Base-by-base conservation (phyloP, 2,888 invertebrate genomes). In the Tenthredo notha region DNA sequence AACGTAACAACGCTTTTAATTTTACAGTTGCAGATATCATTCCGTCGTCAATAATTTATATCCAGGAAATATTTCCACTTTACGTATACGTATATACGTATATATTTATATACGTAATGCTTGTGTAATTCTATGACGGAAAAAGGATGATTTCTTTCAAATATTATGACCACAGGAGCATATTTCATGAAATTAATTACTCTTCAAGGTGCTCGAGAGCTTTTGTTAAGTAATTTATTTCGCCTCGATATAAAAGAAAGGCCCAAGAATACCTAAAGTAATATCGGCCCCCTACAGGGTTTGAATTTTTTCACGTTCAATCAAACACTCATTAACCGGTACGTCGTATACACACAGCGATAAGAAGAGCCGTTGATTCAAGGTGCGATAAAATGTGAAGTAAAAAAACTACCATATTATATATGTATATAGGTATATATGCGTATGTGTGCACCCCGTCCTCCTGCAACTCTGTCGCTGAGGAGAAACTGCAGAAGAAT, bases 1-100 rank as follows among this genome's bases (percentile, higher is more conserved):
- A 80, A 80, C 61, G 80, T 80, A 80, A 80, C 80, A 80, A 80
- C 80, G 80, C 80, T 80, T 80, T 80, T 61, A 80, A 80, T 80
- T 80, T 80, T 80, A 80, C 80, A 80, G 80, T 80, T 80, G 80
- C 80, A 80, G 58, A 80, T 58, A 61, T 40, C 58, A 61, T 80
- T 37, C 61, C 58, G 9, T 21, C 10, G 9, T 15, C 58, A 12
- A 70, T 70, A n/a, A 37, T 74, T 74, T 74, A 74, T 74, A 40
- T 21, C 43, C 72, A 43, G 72, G 72, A 74, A 74, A 74, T 43
- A 43, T 40, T 74, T 18, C 9, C 21, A 43, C 72, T 21, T 74
- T 12, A 43, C 12, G 6, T 37, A 37, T 65, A 29, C 1, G 9
- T 18, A 25, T 33, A 9, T 67, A 65, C 25, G 9, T 5, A 12